These are phyloP conservation scores for Cyphomyrus plagiostoma DNA, from an alignment of 2,113 vertebrate species.

Conservation along the genomic window DNA sequence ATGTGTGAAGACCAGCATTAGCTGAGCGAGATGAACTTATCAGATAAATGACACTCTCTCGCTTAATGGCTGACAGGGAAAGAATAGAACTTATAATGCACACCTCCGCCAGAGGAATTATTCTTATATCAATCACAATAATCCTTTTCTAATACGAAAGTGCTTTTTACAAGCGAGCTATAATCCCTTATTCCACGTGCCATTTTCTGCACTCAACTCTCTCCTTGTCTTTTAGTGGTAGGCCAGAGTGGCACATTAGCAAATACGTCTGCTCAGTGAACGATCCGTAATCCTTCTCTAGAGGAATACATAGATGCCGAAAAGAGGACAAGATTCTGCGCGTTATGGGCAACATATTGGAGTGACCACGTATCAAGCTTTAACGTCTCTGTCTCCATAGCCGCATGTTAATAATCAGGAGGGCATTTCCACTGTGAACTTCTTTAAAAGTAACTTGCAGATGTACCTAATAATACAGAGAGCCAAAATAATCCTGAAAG, in stretches of 20 bases:
- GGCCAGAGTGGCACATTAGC: neutral
- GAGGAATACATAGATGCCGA: neutral
- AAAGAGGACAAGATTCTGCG: neutral
- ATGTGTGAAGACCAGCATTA: neutral
- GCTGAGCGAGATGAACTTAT: neutral
- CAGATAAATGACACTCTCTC: neutral
- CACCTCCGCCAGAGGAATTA: neutral
- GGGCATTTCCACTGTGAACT: neutral
- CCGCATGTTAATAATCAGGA: neutral
- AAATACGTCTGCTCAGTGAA: neutral
- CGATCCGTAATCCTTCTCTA: neutral
- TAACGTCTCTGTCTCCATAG: neutral
- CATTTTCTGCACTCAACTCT: neutral
- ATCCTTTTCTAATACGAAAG: constrained; percentile 15
- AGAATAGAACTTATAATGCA: neutral
- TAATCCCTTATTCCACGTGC: constrained; percentile 14
- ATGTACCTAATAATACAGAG: neutral
- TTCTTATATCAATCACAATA: constrained; percentile 18
- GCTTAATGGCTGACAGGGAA: constrained; percentile 5
- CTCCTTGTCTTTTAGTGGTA: neutral
- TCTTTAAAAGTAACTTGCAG: neutral
- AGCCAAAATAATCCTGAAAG: neutral
- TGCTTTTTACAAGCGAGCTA: constrained; percentile 15
- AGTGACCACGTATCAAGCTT: neutral
- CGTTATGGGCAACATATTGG: neutral